Percentiles rank a stretch among this genome's conserved stretches.
Conservation (phyloP, 2,113 vertebrate genomes). For the Chaenogobius annularis region DNA sequence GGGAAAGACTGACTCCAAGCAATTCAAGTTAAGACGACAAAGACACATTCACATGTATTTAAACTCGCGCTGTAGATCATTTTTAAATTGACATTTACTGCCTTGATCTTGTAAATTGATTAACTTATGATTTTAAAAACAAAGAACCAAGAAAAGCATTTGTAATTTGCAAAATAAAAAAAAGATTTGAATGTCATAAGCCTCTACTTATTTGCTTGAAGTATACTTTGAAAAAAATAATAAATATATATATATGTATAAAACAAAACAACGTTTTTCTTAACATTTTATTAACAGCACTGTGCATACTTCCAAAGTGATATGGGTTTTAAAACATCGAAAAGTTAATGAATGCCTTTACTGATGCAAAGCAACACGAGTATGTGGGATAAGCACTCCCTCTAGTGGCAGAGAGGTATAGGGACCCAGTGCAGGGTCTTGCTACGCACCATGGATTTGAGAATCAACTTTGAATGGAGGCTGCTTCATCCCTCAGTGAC, state of each 20-base stretch:
- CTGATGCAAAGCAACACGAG: slow-evolving; percentile 47
- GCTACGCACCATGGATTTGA: slow-evolving; percentile 14
- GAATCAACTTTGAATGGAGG: slow-evolving; percentile 15
- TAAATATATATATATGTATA: too few species aligned
- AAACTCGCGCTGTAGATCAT: slow-evolving; percentile 29
- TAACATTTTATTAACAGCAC: slow-evolving; percentile 75
- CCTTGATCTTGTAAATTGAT: slow-evolving; percentile 34
- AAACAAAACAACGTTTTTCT: slow-evolving; percentile 27
- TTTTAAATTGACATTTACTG: slow-evolving; percentile 31
- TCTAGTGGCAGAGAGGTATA: slow-evolving; percentile 60
- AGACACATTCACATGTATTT: not conserved
- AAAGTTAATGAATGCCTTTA: slow-evolving; percentile 58
- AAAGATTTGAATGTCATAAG: slow-evolving; percentile 19
- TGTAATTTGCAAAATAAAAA: slow-evolving; percentile 63
- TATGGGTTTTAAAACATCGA: slow-evolving; percentile 70
- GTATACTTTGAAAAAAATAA: too few species aligned
- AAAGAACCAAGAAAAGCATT: slow-evolving; percentile 33
- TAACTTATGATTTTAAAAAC: slow-evolving; percentile 27
- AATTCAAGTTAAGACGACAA: slow-evolving; percentile 37
- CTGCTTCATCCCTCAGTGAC: slow-evolving; percentile 3
- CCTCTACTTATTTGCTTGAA: not conserved
- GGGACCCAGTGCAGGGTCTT: slow-evolving; percentile 12
- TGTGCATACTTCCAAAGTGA: slow-evolving; percentile 75
- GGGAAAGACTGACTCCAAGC: slow-evolving; percentile 36
- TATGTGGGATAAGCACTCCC: slow-evolving; percentile 62